Evolutionary conservation across 1,140 invertebrate genomes (phyloP).

Genomic region (Frieseomelitta varia): DNA sequence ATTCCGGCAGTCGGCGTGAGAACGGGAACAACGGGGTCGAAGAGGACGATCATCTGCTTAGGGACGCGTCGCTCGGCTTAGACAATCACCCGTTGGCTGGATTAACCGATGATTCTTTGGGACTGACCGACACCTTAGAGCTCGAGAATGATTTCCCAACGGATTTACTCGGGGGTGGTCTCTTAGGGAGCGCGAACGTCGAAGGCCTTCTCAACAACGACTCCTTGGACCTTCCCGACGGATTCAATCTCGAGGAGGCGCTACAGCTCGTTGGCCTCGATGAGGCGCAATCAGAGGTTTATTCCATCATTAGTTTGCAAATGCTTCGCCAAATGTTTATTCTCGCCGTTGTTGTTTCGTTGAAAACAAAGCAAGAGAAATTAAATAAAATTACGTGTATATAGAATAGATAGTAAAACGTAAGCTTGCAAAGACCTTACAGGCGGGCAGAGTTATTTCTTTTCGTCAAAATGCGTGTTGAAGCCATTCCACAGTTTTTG

Average conservation of each 20-base stretch:
- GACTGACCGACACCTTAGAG: conserved; percentile 74
- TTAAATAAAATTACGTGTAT: no score
- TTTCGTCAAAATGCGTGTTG: no score
- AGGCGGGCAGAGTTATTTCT: no score
- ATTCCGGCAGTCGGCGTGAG: conserved; percentile 61
- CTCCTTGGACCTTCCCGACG: conserved; percentile 81
- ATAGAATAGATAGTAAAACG: no score
- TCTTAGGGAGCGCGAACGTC: conserved; percentile 73
- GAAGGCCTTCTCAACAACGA: conserved; percentile 79
- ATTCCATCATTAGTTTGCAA: no score
- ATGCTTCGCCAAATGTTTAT: no score
- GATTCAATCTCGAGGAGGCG: conserved; percentile 88
- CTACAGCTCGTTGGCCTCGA: conserved; percentile 88
- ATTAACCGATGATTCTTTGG: conserved; percentile 77
- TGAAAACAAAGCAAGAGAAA: not conserved
- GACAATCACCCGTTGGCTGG: conserved; percentile 73
- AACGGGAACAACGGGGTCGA: conserved; percentile 62
- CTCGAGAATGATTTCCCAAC: conserved; percentile 80
- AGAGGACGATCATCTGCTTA: conserved; percentile 69
- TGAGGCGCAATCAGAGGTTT: conserved; percentile 83
- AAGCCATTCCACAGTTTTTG: no score
- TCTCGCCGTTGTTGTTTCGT: not conserved
- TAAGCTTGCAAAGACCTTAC: no score
- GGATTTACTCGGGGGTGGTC: conserved; percentile 74
- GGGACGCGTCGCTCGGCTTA: conserved; percentile 72